Percentiles rank a stretch among this genome's conserved stretches.
Evolutionary conservation across 2,113 vertebrate species (phyloP).

Genomic region (Xenus cinereus): DNA sequence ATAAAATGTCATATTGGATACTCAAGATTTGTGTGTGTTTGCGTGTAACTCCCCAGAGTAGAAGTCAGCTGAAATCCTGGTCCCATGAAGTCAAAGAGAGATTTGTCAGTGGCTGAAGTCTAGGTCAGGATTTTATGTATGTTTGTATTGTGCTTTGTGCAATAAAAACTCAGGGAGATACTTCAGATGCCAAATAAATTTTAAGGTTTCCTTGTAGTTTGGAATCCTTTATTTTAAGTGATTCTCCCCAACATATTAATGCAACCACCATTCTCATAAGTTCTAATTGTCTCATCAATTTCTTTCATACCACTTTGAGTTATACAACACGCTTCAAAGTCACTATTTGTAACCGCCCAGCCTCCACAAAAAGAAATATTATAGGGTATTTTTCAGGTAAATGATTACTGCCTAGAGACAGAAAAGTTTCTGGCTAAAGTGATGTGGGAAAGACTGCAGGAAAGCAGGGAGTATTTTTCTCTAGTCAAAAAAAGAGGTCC

Average conservation of each 20-base stretch:
- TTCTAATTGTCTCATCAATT: constrained; percentile 33
- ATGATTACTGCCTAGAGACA: not conserved
- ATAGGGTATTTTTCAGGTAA: constrained; percentile 2
- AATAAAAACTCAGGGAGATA: not conserved
- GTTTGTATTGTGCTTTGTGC: not conserved
- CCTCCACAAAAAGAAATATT: constrained; percentile 12
- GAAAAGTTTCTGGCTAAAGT: not conserved
- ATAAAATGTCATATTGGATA: not conserved
- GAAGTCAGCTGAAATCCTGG: not conserved
- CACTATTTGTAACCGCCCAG: not conserved
- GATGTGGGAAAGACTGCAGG: not conserved
- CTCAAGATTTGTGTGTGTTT: not conserved
- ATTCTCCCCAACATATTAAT: constrained; percentile 35
- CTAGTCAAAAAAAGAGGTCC: not conserved
- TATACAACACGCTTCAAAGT: not conserved
- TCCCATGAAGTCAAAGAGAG: not conserved
- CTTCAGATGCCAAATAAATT: constrained; percentile 26
- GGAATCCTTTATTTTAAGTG: constrained; percentile 13
- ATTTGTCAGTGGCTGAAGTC: not conserved
- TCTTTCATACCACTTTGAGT: not conserved
- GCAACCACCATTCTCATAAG: not conserved
- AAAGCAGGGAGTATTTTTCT: not conserved
- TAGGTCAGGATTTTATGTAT: not conserved
- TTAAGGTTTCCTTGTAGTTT: not conserved
- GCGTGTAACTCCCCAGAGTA: not conserved